A percentile compares a stretch with the other conserved stretches of the same genome.
Evolutionary conservation across 2,888 invertebrate species (phyloP).

Genomic region (Drosophila putrida): DNA sequence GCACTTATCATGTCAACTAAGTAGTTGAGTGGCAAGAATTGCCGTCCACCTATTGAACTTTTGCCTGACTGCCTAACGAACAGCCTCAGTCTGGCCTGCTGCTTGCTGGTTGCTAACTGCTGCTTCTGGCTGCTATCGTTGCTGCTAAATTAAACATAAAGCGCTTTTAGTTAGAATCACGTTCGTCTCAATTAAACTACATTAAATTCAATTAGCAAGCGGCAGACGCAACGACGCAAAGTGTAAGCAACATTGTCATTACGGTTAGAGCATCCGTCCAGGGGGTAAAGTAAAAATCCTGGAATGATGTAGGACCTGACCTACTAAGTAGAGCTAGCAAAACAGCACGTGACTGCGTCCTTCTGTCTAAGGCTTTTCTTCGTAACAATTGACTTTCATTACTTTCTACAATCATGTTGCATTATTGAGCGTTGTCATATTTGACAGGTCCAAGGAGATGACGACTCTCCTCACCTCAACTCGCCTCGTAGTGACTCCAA

Average conservation of each 20-base stretch:
- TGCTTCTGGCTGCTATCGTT: slow-evolving; percentile 32
- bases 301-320: slow-evolving; percentile 28
- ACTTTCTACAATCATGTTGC: slow-evolving; percentile 77
- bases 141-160: slow-evolving; percentile 80
- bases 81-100: slow-evolving; percentile 15
- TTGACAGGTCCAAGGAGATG: slow-evolving; percentile 66
- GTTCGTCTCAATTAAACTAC: slow-evolving; percentile 82
- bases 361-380: slow-evolving; percentile 20
- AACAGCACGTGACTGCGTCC: slow-evolving; percentile 36
- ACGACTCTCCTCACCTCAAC: slow-evolving; percentile 9
- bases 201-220: slow-evolving; percentile 79
- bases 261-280: slow-evolving; percentile 48
- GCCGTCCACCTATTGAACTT: slow-evolving; percentile 9
- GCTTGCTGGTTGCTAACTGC: slow-evolving; percentile 12
- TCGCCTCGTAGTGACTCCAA: neutral
- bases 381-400: slow-evolving; percentile 78
- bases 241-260: slow-evolving; percentile 75
- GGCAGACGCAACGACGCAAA: slow-evolving; percentile 46
- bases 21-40: slow-evolving; percentile 31
- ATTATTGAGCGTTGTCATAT: slow-evolving; percentile 79
- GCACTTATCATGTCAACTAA: slow-evolving; percentile 55
- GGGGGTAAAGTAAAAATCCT: slow-evolving; percentile 14
- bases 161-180: slow-evolving; percentile 79
- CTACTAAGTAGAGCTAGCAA: slow-evolving; percentile 24
- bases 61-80: slow-evolving; percentile 7